Evolutionary conservation across 2,797 vertebrate genomes (phyloP).

Genomic region (Notamacropus eugenii): DNA sequence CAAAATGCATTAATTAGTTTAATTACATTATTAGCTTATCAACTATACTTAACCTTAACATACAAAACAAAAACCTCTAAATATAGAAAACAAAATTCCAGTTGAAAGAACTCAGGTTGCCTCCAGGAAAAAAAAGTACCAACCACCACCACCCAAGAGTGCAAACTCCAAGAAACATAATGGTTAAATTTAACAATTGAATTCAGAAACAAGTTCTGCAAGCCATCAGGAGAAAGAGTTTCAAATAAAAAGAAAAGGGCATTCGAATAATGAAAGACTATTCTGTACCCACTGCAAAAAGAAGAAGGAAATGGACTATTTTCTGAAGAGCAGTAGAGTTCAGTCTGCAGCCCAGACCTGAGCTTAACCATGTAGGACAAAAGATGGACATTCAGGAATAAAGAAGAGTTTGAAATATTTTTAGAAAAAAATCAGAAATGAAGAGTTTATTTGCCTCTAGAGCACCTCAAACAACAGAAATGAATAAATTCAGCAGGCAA

Average conservation of each 20-base stretch:
- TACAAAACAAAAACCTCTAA: not conserved
- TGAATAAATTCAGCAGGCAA: not conserved
- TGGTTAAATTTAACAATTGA: not conserved
- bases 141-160: not conserved
- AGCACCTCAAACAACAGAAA: not conserved
- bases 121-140: not conserved
- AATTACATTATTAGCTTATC: constrained; percentile 42
- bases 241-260: not conserved
- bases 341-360: not conserved
- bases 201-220: not conserved
- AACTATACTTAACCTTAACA: constrained; percentile 52
- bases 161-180: not conserved
- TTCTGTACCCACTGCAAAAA: not conserved
- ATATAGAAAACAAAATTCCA: not conserved
- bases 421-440: not conserved
- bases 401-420: not conserved
- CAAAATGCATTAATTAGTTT: not conserved
- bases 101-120: not conserved
- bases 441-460: not conserved
- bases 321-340: not conserved
- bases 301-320: not conserved
- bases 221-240: not conserved
- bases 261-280: not conserved
- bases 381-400: not conserved
- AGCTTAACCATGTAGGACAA: not conserved